Conservation (phyloP, 2,888 invertebrate genomes). For the Rhogogaster chlorosoma region DNA sequence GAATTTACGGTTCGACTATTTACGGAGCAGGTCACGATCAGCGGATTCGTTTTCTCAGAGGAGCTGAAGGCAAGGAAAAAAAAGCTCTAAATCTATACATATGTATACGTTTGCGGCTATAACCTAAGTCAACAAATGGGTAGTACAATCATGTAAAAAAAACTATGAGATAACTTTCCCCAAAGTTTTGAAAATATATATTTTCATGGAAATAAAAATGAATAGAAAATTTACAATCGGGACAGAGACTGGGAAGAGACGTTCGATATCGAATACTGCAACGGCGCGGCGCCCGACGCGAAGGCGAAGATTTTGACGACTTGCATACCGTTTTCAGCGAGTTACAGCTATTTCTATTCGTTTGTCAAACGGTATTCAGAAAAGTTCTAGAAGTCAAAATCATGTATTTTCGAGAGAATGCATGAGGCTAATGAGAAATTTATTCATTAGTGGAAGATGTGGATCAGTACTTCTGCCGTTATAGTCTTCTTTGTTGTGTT, state of each 20-base stretch:
- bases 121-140: background rate
- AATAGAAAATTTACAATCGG: background rate
- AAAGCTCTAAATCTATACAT: background rate
- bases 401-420: background rate
- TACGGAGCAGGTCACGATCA: slow-evolving; percentile 24
- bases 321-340: background rate
- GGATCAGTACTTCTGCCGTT: background rate
- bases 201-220: background rate
- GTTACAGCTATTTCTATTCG: background rate
- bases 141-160: background rate
- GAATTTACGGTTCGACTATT: slow-evolving; percentile 24
- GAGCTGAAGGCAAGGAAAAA: background rate
- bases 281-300: background rate
- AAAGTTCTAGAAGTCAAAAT: background rate
- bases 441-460: background rate
- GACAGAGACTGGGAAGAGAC: background rate
- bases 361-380: background rate
- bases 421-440: background rate
- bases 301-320: background rate
- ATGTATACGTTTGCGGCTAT: background rate
- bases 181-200: background rate
- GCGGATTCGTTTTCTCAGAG: background rate
- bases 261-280: background rate
- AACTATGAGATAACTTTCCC: background rate
- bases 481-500: background rate